phyloP scores from a whole-genome alignment of 2,888 invertebrate species.

The Diarsia mendica region DNA sequence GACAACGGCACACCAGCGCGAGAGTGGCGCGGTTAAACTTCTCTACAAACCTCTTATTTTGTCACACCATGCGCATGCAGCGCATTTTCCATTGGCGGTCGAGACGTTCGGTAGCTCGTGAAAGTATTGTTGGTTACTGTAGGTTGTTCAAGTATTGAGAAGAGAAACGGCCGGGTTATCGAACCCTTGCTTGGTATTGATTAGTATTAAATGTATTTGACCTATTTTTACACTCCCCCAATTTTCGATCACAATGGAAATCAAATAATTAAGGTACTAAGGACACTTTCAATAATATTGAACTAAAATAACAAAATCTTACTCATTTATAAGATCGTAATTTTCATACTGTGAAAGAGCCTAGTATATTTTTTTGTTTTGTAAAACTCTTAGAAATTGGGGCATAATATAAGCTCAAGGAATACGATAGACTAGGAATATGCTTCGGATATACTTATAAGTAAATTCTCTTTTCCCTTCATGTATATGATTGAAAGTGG shows the following conservation, averaged over 20 bases:
- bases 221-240: conserved; percentile 42
- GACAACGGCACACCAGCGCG: conserved; percentile 92
- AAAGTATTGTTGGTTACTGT: conserved; percentile 41
- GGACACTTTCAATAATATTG: conserved; percentile 33
- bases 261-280: conserved; percentile 19
- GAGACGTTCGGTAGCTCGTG: conserved; percentile 28
- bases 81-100: conserved; percentile 55
- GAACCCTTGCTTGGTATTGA: conserved; percentile 37
- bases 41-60: conserved; percentile 24
- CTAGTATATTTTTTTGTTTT: conserved; percentile 28
- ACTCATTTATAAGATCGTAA: neutral
- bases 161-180: conserved; percentile 4
- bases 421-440: conserved; percentile 54
- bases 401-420: conserved; percentile 60
- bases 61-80: conserved; percentile 21
- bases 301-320: neutral
- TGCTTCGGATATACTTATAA: conserved; percentile 55
- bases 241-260: conserved; percentile 54
- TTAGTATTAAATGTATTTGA: conserved; percentile 37
- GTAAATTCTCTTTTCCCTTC: conserved; percentile 46
- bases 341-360: conserved; percentile 38
- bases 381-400: conserved; percentile 33
- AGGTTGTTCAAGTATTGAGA: conserved; percentile 46
- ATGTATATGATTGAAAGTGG: conserved; percentile 26
- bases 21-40: conserved; percentile 88